Base-by-base conservation (phyloP, 2,888 invertebrate species). In the Serrognathus titanus region DNA sequence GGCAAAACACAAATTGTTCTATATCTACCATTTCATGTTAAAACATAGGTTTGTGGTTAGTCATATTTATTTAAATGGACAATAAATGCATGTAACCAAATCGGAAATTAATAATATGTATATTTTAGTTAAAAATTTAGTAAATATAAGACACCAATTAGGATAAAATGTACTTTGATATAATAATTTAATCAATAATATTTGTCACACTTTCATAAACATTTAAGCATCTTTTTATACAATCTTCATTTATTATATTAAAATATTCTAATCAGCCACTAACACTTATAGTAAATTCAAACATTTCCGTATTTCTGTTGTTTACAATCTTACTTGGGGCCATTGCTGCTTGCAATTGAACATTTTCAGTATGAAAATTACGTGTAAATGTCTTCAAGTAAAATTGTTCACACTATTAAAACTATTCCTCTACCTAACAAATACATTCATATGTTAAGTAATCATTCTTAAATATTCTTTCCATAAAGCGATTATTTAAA, bases 201-300 rank as follows among this genome's bases (percentile, higher is more conserved):
- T 66, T 67, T 66, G 66, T 68, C 70, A 63, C 64, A 64, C 62
- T 62, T 60, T 66, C 67, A 66, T 63, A 67, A 65, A 71, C 69
- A 69, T 70, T 66, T 69, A 70, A 66, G 68, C 72, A 72, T 71
- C 72, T 67, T 69, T 31, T 68, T 60, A 64, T 68, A 68, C 65
- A 69, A 63, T 58, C 53, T 63, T 57, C 49, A 57, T 61, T 64
- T 63, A 55, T 61, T 59, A 67, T 66, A 68, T 67, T 74, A 71
- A 74, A 72, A 74, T 71, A 73, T 59, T 72, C 73, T 73, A 73
- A 71, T 71, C 72, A 70, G 72, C 69, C 73, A 73, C 75, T 74
- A 73, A 75, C 75, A 74, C 73, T 72, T 74, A 74, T 67, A 68
- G 63, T 70, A 70, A 70, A 59, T 66, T 68, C 67, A 66, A 70